Conservation (phyloP, 2,888 invertebrate species). For the Hymenopus coronatus region DNA sequence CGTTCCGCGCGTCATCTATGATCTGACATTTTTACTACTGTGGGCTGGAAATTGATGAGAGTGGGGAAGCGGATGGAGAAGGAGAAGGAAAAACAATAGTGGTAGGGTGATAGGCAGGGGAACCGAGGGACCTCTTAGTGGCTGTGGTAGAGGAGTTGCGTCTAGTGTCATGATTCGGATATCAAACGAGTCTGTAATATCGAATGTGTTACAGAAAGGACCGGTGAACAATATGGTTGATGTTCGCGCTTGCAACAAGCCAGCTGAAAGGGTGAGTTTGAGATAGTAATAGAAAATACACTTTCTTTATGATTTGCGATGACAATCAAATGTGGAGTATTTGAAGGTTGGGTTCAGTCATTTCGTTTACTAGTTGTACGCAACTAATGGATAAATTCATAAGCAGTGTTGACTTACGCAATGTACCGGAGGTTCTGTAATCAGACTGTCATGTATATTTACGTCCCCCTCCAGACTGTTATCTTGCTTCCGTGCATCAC, state of each 20-base stretch:
- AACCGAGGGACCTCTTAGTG: background rate
- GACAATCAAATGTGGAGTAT: background rate
- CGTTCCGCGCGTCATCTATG: background rate
- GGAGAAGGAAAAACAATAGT: background rate
- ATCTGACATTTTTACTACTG: background rate
- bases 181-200: background rate
- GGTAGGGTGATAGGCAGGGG: background rate
- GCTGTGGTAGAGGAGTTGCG: background rate
- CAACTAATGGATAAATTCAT: background rate
- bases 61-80: background rate
- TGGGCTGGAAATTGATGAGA: background rate
- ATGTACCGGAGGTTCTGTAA: background rate
- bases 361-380: background rate
- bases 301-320: background rate
- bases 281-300: background rate
- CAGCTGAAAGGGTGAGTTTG: conserved; percentile 59
- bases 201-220: background rate
- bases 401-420: background rate
- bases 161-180: background rate
- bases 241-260: conserved; percentile 67
- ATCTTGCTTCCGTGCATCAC: background rate
- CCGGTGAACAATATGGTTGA: conserved; percentile 44
- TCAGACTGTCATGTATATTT: background rate
- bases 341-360: background rate
- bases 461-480: background rate